phyloP scores from a whole-genome alignment of 2,113 vertebrate species.

The Eulemur rufifrons region DNA sequence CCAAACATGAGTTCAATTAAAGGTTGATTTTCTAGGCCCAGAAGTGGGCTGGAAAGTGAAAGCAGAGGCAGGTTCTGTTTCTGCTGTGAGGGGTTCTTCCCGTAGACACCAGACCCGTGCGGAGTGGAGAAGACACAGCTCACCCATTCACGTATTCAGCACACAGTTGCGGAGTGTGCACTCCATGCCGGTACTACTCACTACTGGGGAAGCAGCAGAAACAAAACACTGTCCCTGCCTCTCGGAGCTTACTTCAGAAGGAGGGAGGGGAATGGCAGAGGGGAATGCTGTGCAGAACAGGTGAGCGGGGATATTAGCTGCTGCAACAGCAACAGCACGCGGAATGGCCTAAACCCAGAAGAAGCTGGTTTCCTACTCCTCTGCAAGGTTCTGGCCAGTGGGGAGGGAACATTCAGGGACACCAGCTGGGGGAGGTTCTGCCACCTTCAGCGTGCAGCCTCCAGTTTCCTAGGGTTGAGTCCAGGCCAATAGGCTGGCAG shows the following conservation, averaged over 20 bases:
- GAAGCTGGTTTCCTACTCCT: neutral
- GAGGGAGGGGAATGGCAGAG: neutral
- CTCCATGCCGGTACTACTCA: neutral
- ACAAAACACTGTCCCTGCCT: neutral
- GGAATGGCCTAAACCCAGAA: neutral
- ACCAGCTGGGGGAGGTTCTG: neutral
- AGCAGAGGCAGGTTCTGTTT: neutral
- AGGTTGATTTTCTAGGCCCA: neutral
- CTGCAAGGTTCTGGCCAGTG: neutral
- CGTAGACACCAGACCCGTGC: neutral
- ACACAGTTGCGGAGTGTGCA: neutral
- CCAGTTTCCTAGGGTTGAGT: neutral
- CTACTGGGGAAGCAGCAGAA: neutral
- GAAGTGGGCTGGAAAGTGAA: neutral
- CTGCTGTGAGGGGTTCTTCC: neutral
- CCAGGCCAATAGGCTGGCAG: neutral
- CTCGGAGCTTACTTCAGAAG: neutral
- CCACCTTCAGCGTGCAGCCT: neutral
- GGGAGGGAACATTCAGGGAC: neutral
- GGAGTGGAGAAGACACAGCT: neutral
- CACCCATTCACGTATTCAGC: neutral
- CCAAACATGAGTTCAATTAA: neutral
- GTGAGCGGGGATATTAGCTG: accelerated
- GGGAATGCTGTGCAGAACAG: neutral
- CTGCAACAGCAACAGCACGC: neutral